Base-by-base conservation (phyloP, 2,888 invertebrate genomes). In the Falcaria lacertinaria region DNA sequence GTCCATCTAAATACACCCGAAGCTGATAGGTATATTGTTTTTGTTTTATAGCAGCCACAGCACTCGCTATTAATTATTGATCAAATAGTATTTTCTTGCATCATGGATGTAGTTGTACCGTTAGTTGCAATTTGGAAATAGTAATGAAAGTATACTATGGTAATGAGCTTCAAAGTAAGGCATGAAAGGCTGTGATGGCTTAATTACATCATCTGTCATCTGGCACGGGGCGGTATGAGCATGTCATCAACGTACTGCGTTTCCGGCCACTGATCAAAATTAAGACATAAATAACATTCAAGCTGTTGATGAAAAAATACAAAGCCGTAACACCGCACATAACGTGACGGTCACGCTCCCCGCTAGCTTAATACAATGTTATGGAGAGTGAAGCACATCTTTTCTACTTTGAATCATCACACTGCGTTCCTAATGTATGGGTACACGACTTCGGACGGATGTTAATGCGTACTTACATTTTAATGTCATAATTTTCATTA, bases 241-340 rank as follows among this genome's bases (percentile, higher is more conserved):
- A 44, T 72, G 69, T 79, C 81, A 79, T 79, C 71, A 80, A 50
- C 59, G 60, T 46, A 57, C 62, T 41, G 44, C 48, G 52, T 67
- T 74, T 82, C 84, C 81, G 80, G 74, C 61, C 54, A 71, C 64
- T 72, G 72, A 71, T 60, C 61, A 58, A 81, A 86, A 88, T 88
- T 70, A 87, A 89, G 87, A 86, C 88, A 85, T 87, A 71, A 85
- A 86, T 80, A 74, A 81, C 75, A 62, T 74, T 60, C 55, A 52
- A 66, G 60, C 46, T 54, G 49, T 64, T 69, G 72, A 79, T 74
- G 69, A 73, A 68, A 73, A 70, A 70, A 65, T 60, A 64, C 71
- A 69, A 74, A 80, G 66, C 68, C 73, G 61, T 84, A 85, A 84
- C 76, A 73, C 84, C 81, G 57, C 65, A 61, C 53, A 67, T 74